These are phyloP conservation scores for Acronicta psi DNA, from an alignment of 2,888 invertebrate genomes.

Conservation along the genomic window DNA sequence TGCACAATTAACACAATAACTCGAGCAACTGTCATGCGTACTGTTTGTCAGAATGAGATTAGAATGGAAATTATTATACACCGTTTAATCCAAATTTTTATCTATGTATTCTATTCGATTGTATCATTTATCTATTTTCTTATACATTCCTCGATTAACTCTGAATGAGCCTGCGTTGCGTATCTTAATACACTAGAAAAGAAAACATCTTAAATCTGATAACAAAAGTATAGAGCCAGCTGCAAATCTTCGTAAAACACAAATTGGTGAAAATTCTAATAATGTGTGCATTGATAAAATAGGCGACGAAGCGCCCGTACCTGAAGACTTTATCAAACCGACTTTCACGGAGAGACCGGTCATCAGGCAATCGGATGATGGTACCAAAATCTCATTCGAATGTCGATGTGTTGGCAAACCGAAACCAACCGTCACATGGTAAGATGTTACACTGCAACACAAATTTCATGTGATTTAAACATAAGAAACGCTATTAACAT, in stretches of 20 bases:
- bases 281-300: conserved; percentile 72
- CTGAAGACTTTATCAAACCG: conserved; percentile 98
- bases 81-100: conserved; percentile 68
- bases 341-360: conserved; percentile 99
- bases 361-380: conserved; percentile 98
- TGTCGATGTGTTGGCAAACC: conserved; percentile 99
- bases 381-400: conserved; percentile 98
- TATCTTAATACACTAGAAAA: conserved; percentile 75
- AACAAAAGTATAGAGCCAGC: conserved; percentile 57
- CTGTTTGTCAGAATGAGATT: conserved; percentile 75
- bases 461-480: conserved; percentile 51
- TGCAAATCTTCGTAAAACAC: conserved; percentile 74
- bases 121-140: conserved; percentile 74
- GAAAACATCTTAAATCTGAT: conserved; percentile 87
- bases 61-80: conserved; percentile 67
- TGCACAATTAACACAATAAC: conserved; percentile 80
- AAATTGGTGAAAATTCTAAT: conserved; percentile 61
- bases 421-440: conserved; percentile 97
- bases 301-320: conserved; percentile 98
- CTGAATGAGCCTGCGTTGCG: conserved; percentile 68
- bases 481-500: conserved; percentile 56
- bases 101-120: conserved; percentile 72
- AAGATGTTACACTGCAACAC: conserved; percentile 80
- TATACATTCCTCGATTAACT: conserved; percentile 82
- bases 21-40: conserved; percentile 87